Base-by-base conservation (phyloP, 2,113 vertebrate genomes). In the Dicrurus megarhynchus region DNA sequence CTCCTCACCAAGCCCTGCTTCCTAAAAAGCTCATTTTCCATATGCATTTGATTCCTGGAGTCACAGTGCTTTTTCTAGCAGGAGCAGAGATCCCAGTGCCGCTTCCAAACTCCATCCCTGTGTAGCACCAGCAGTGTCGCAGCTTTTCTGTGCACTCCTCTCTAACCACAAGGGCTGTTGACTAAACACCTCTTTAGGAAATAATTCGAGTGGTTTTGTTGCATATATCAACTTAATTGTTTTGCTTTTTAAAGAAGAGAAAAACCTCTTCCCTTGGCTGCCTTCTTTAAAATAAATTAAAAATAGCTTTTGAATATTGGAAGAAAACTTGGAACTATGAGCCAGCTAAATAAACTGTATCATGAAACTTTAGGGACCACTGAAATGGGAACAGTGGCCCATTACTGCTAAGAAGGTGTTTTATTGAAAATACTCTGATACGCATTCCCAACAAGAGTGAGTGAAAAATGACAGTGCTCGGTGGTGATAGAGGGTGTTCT, bases 391-490 rank as follows among this genome's bases (percentile, higher is more conserved):
- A 98, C 98, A 97, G 98, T 99, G 99, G 98, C 98, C 98, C 98
- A 98, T 98, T 99, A 98, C 98, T 98, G 98, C 98, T 98, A 98
- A 99, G 98, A 98, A 99, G 98, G 98, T 99, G 98, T 99, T 99
- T 99, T 99, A 99, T 98, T 98, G 98, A 98, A 98, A 99, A 98
- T 97, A 98, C 77, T 76, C 98, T 89, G 88, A 98, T 97, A 93
- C 77, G 70, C 83, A 71, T 97, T 99, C 98, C 98, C 97, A 97
- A 42, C 98, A 98, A 98, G 95, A 97, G 90, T 23, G 93, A 91
- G 95, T 80, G 49, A 75, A 89, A 94, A 82, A 61, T 71, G 30
- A 86, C 52, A 84, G 61, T 96, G 94, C 95, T 96, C 86, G 9
- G 35, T 16, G 22, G 67, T 88, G 84, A 47, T 60, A 35, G 69